A percentile compares a stretch with the other conserved stretches of the same genome.
phyloP scores from a whole-genome alignment of 1,140 invertebrate species.

The Batillaria attramentaria region DNA sequence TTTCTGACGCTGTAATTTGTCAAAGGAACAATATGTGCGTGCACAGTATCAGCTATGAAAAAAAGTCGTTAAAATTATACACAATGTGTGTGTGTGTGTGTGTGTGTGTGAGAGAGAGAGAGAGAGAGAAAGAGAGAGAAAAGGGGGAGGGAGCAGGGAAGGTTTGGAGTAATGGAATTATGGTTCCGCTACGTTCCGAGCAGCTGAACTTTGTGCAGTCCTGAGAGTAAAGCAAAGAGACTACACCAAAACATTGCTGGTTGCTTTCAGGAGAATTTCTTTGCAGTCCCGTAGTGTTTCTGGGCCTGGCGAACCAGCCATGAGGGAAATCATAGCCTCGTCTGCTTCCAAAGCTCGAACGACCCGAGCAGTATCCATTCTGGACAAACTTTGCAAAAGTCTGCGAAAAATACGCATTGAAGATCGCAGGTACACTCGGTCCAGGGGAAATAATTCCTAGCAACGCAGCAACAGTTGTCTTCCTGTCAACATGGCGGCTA shows the following conservation, averaged over 20 bases:
- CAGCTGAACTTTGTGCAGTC: not conserved
- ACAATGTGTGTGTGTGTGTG: not conserved
- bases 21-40: no score
- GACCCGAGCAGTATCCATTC: not conserved
- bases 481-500: not conserved
- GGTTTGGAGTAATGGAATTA: not conserved
- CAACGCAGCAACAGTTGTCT: no score
- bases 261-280: slow-evolving; percentile 33
- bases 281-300: slow-evolving; percentile 32
- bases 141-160: not conserved
- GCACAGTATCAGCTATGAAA: not conserved
- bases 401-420: no score
- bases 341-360: not conserved
- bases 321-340: not conserved
- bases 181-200: not conserved
- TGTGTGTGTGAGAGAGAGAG: not conserved
- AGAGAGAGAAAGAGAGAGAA: not conserved
- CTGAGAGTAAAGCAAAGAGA: not conserved
- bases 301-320: slow-evolving; percentile 20
- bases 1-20: no score
- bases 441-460: no score
- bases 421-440: no score
- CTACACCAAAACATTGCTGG: slow-evolving; percentile 25
- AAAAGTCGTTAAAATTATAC: not conserved
- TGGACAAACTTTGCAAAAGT: not conserved